Percentiles rank a stretch among this genome's conserved stretches.
These are phyloP conservation scores for Sphaerophoria rueppellii DNA, from an alignment of 2,888 invertebrate species.

Conservation along the genomic window DNA sequence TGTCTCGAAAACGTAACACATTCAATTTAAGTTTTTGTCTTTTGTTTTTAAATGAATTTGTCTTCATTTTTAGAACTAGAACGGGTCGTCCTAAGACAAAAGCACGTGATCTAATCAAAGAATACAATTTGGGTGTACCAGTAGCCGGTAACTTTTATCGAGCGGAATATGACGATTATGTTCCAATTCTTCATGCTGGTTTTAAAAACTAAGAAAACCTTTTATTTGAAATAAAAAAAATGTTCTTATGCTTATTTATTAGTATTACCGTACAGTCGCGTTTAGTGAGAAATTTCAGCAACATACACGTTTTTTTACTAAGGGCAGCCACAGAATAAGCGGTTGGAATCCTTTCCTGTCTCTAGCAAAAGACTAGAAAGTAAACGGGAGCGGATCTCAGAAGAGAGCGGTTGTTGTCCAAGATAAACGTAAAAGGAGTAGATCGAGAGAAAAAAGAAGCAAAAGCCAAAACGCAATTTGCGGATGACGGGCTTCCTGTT, in stretches of 20 bases:
- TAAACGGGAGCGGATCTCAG: no score
- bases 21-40: not conserved
- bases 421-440: no score
- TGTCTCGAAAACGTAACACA: conserved; percentile 36
- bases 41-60: not conserved
- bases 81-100: conserved; percentile 85
- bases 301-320: no score
- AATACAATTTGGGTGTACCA: conserved; percentile 88
- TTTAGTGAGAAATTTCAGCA: no score
- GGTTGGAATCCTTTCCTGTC: no score
- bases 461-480: no score
- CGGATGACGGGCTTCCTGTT: no score
- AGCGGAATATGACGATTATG: conserved; percentile 81
- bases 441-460: no score
- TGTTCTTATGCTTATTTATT: not conserved
- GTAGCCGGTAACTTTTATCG: conserved; percentile 79
- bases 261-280: no score
- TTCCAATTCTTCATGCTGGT: conserved; percentile 81
- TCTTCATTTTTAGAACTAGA: conserved; percentile 28
- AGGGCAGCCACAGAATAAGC: no score
- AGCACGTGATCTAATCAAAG: conserved; percentile 88
- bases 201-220: not conserved
- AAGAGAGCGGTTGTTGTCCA: no score
- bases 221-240: not conserved
- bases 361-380: no score